Conservation (phyloP, 2,113 vertebrate genomes). For the Tetrax tetrax region DNA sequence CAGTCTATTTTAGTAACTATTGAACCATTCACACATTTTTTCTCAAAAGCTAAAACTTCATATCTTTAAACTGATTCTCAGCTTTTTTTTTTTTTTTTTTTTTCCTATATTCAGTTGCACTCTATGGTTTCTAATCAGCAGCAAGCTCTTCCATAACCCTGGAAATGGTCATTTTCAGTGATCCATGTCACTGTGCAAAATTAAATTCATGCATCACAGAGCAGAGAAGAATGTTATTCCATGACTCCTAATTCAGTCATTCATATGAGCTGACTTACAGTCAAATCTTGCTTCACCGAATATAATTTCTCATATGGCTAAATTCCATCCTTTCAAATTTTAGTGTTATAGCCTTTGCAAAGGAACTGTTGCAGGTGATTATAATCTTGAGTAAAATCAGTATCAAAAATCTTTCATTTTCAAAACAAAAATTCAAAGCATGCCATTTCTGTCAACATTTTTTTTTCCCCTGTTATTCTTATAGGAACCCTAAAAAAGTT, state of each 20-base stretch:
- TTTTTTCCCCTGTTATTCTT: background rate
- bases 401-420: background rate
- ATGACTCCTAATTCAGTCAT: background rate
- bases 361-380: background rate
- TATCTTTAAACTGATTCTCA: background rate
- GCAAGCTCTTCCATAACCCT: background rate
- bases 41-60: background rate
- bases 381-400: background rate
- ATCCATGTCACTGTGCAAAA: background rate
- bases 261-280: constrained; percentile 5
- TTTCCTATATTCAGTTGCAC: background rate
- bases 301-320: background rate
- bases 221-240: constrained; percentile 25
- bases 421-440: background rate
- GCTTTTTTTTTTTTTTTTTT: background rate
- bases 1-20: background rate
- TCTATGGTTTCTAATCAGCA: background rate
- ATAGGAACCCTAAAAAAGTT: background rate
- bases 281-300: background rate
- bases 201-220: constrained; percentile 43
- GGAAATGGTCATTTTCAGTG: constrained; percentile 34
- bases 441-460: background rate
- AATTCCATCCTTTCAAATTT: background rate
- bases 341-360: background rate
- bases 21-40: constrained; percentile 4